Evolutionary conservation across 2,113 vertebrate species (phyloP), one percentile per base, ranked within the genome.

Genomic region (Taurulus bubalis): DNA sequence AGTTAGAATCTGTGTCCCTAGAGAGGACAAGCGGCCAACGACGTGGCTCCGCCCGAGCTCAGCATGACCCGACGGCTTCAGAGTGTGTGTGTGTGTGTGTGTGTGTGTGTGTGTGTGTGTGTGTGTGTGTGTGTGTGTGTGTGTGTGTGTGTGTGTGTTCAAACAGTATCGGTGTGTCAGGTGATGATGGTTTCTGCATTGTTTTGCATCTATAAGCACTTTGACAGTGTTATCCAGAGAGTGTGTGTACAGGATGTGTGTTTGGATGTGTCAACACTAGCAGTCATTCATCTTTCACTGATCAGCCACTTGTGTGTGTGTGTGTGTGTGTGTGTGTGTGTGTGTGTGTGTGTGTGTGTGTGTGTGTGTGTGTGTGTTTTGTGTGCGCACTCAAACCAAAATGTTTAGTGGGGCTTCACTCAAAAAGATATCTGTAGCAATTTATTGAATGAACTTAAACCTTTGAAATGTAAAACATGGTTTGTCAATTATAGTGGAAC

Each of bases 1-100:
- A 88, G 76, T 83, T 82, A 53, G 76, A 85, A 71, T 71, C 74
- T 55, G 55, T 71, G 47, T 69, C 77, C 53, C 40, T 3, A 2
- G n/a, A 47, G 84, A 75, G 62, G 10, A 56, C 24, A 1, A 56
- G 14, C 4, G 15, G 49, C 26, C 15, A 20, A 68, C 4, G 8
- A n/a, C 0, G 12, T 60, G 56, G 74, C 79, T 85, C 71, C 62
- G 49, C 82, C 85, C 74, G 12, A 4, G 15, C 64, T 47, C 69
- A 63, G 30, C 49, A 20, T 80, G 49, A 85, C 80, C 63, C 12
- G 9, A 55, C 68, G 62, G 66, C n/a, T 60, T 75, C n/a, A 28
- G 26, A 8, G 76, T 63, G 76, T 11, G 36, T 28, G 63, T 63
- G 47, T 47, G 71, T 63, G 70, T 70, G 70, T 58, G 36, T 45